Conservation (phyloP, 2,888 invertebrate species). For the Apotomis capreana region DNA sequence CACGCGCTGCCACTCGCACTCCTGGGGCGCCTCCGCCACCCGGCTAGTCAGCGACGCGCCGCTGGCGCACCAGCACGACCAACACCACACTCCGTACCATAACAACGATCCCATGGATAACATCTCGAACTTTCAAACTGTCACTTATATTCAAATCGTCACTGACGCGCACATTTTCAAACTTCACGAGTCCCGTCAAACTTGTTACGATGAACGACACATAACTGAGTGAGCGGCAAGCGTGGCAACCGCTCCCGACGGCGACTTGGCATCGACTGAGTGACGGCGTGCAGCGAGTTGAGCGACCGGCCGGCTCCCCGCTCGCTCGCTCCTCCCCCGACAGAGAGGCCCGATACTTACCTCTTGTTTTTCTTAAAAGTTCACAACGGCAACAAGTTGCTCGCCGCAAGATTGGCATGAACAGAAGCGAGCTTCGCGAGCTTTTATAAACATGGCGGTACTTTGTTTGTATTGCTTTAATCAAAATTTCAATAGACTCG, state of each 20-base stretch:
- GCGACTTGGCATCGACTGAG: conserved; percentile 70
- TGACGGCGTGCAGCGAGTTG: conserved; percentile 72
- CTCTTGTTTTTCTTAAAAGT: conserved; percentile 72
- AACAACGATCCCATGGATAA: conserved; percentile 77
- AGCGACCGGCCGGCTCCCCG: conserved; percentile 77
- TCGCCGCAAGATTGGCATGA: conserved; percentile 81
- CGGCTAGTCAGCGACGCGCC: conserved; percentile 79
- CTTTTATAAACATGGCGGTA: conserved; percentile 82
- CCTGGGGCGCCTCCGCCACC: conserved; percentile 86
- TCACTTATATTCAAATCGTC: conserved; percentile 78
- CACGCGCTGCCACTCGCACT: conserved; percentile 88
- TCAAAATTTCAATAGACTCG: conserved; percentile 72
- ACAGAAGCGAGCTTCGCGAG: conserved; percentile 81
- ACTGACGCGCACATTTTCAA: conserved; percentile 79
- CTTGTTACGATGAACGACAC: conserved; percentile 81
- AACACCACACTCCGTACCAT: conserved; percentile 72
- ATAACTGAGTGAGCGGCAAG: conserved; percentile 72
- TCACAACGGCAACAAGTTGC: conserved; percentile 82
- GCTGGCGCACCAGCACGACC: conserved; percentile 68
- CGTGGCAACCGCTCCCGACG: conserved; percentile 60
- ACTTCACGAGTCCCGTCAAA: conserved; percentile 82
- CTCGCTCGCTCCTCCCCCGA: conserved; percentile 78
- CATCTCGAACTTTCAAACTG: conserved; percentile 77
- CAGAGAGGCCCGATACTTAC: conserved; percentile 65
- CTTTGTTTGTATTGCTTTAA: conserved; percentile 80